phyloP scores from a whole-genome alignment of 2,888 invertebrate species.

The Cyclophora punctaria region DNA sequence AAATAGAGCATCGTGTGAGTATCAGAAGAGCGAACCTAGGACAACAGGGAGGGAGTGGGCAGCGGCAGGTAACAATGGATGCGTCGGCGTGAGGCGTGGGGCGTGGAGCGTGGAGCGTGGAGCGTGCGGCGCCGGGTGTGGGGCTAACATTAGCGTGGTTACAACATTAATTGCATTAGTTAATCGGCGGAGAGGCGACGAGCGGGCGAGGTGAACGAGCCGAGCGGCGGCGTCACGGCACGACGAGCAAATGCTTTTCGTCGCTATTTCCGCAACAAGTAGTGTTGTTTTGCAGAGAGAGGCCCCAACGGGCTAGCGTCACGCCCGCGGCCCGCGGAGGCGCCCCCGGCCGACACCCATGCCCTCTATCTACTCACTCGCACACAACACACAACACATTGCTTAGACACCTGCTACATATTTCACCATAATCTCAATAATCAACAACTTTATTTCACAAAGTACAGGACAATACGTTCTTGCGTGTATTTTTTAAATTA shows the following conservation, averaged over 20 bases:
- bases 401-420: too few relatives aligned
- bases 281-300: slow-evolving; percentile 70
- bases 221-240: slow-evolving; percentile 32
- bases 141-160: slow-evolving; percentile 12
- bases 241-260: slow-evolving; percentile 53
- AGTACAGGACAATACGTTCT: too few relatives aligned
- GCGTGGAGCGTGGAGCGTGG: too few relatives aligned
- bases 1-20: background rate
- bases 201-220: slow-evolving; percentile 43
- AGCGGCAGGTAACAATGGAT: too few relatives aligned
- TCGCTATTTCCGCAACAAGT: slow-evolving; percentile 72
- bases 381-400: too few relatives aligned
- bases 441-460: too few relatives aligned
- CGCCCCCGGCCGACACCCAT: slow-evolving; percentile 3
- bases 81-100: background rate
- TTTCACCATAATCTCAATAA: too few relatives aligned
- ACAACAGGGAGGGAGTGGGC: too few relatives aligned
- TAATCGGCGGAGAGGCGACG: slow-evolving; percentile 24
- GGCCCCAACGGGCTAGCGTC: slow-evolving; percentile 54
- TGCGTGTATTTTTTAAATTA: too few relatives aligned
- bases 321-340: background rate
- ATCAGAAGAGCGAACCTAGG: background rate
- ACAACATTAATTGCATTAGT: too few relatives aligned
- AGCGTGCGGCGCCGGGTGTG: background rate
- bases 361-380: too few relatives aligned